Evolutionary conservation across 2,888 invertebrate genomes (phyloP).

Genomic region (Rapana venosa): DNA sequence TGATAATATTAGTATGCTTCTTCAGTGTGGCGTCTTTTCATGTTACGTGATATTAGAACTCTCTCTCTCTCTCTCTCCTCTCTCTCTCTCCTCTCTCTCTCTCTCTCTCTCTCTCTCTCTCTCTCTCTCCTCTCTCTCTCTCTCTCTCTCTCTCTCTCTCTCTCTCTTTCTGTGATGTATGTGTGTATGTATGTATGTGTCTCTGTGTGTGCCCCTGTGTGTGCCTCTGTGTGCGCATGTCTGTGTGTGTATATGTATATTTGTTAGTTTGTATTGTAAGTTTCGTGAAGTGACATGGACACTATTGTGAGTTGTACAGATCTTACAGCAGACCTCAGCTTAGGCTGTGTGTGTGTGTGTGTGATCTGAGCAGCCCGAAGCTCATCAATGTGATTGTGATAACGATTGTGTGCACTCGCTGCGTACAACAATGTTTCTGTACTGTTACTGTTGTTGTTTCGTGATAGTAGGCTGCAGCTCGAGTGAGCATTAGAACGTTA

Average conservation of each 20-base stretch:
- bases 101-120: constrained; percentile 20
- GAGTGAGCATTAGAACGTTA: background rate
- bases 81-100: constrained; percentile 1
- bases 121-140: too few species aligned
- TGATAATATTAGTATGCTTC: too few species aligned
- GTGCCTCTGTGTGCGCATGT: background rate
- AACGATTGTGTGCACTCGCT: background rate
- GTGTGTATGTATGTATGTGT: background rate
- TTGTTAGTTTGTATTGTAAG: background rate
- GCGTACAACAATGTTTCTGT: background rate
- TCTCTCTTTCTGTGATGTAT: background rate
- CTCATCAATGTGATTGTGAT: constrained; percentile 18
- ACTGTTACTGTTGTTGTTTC: background rate
- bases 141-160: constrained; percentile 16
- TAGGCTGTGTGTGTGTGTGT: background rate
- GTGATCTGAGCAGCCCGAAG: background rate
- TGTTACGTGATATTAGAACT: too few species aligned
- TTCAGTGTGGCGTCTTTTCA: too few species aligned
- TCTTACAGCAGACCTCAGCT: background rate
- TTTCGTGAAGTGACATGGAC: background rate
- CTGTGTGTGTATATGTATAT: background rate
- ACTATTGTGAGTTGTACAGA: background rate
- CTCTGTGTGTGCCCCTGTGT: background rate
- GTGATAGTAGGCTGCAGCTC: background rate
- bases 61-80: too few species aligned